phyloP scores from a whole-genome alignment of 2,113 vertebrate genomes.

The Galbula dea region DNA sequence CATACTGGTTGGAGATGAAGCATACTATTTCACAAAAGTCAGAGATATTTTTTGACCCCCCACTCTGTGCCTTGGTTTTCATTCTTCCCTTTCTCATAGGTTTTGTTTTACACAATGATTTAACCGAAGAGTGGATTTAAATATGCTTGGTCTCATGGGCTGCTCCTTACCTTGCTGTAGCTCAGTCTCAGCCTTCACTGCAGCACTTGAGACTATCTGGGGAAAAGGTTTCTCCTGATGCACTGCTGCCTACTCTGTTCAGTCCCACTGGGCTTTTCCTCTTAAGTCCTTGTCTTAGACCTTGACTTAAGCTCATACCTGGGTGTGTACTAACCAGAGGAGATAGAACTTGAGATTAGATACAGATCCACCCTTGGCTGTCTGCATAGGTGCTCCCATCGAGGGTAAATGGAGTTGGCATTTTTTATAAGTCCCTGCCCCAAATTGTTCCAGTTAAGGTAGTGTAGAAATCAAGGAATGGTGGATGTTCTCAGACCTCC shows the following conservation, averaged over 20 bases:
- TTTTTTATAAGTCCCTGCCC: not conserved
- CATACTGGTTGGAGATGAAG: not conserved
- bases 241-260: not conserved
- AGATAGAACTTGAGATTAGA: not conserved
- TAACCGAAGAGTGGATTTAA: not conserved
- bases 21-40: not conserved
- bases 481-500: not conserved
- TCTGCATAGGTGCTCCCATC: not conserved
- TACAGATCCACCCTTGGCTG: not conserved
- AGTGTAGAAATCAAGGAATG: not conserved
- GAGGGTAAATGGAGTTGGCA: not conserved
- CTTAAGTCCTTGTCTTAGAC: not conserved
- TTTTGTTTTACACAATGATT: not conserved
- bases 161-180: not conserved
- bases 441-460: not conserved
- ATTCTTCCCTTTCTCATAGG: not conserved
- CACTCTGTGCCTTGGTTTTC: not conserved
- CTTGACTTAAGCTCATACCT: not conserved
- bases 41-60: not conserved
- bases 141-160: accelerated
- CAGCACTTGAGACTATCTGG: not conserved
- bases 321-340: not conserved
- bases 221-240: not conserved
- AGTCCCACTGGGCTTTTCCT: not conserved
- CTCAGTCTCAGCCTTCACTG: not conserved